These are phyloP conservation scores for Catajapyx aquilonaris DNA, from an alignment of 1,140 invertebrate species.

Conservation along the genomic window DNA sequence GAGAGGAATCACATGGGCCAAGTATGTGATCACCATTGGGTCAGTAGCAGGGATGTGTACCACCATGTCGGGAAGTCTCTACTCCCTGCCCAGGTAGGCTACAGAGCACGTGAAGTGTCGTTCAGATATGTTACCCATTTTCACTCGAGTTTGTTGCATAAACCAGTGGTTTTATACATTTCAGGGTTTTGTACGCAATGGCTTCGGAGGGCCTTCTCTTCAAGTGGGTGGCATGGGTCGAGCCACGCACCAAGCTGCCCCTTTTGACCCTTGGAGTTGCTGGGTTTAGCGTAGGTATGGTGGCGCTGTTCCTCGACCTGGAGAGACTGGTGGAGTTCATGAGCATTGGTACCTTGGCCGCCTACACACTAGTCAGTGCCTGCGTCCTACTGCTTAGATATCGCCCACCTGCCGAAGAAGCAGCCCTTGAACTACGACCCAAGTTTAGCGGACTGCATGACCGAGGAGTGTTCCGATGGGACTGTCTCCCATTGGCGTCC, in stretches of 20 bases:
- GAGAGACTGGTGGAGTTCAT: conserved; percentile 83
- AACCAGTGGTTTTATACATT: too few species aligned
- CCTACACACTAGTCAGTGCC: conserved; percentile 76
- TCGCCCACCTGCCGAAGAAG: conserved; percentile 28
- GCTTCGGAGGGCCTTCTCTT: conserved; percentile 69
- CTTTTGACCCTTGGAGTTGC: background rate
- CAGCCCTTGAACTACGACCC: background rate
- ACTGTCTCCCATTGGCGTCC: too few species aligned
- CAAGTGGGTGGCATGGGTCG: conserved; percentile 50
- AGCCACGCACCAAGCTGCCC: conserved; percentile 39
- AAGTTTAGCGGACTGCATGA: too few species aligned
- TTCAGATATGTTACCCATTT: too few species aligned
- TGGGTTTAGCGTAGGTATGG: too few species aligned
- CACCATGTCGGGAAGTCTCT: conserved; percentile 62
- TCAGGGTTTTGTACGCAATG: conserved; percentile 76
- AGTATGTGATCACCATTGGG: conserved; percentile 67
- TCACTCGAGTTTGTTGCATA: too few species aligned
- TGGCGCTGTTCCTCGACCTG: conserved; percentile 71
- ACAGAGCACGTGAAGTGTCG: too few species aligned
- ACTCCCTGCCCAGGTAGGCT: conserved; percentile 59
- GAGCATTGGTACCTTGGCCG: conserved; percentile 76
- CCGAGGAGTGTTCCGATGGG: too few species aligned
- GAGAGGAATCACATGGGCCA: conserved; percentile 42
- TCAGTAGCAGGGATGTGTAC: conserved; percentile 72
- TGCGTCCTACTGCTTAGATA: conserved; percentile 72